Percentiles rank a stretch among this genome's conserved stretches.
phyloP scores from a whole-genome alignment of 2,113 vertebrate genomes.

The Trogon surrucura region DNA sequence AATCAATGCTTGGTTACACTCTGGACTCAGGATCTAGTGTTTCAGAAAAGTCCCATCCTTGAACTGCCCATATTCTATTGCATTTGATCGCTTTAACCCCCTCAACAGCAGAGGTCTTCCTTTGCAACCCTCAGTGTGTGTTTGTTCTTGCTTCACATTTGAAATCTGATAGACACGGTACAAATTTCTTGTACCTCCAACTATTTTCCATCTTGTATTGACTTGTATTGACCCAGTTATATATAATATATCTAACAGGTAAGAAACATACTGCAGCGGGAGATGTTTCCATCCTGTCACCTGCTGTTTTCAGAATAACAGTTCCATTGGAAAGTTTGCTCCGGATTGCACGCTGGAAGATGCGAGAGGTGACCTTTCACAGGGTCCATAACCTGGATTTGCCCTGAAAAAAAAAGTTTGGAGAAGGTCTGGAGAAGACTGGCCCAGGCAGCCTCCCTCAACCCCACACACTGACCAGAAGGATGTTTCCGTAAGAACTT shows the following conservation, averaged over 20 bases:
- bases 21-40: background rate
- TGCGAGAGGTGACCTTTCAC: background rate
- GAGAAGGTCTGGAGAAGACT: background rate
- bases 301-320: background rate
- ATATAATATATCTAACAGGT: background rate
- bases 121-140: background rate
- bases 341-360: background rate
- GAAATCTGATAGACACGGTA: background rate
- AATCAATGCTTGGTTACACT: fast-evolving
- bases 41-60: background rate
- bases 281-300: background rate
- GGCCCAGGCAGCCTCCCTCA: background rate
- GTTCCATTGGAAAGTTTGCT: background rate
- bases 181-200: background rate
- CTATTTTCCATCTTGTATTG: background rate
- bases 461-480: background rate
- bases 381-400: background rate
- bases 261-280: background rate
- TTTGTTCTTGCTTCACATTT: background rate
- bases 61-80: background rate
- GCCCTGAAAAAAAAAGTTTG: background rate
- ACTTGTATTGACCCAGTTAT: background rate
- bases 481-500: background rate
- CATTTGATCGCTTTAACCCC: background rate
- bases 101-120: background rate